Evolutionary conservation across 1,140 invertebrate species (phyloP).

Genomic region (Reticulitermes speratus): DNA sequence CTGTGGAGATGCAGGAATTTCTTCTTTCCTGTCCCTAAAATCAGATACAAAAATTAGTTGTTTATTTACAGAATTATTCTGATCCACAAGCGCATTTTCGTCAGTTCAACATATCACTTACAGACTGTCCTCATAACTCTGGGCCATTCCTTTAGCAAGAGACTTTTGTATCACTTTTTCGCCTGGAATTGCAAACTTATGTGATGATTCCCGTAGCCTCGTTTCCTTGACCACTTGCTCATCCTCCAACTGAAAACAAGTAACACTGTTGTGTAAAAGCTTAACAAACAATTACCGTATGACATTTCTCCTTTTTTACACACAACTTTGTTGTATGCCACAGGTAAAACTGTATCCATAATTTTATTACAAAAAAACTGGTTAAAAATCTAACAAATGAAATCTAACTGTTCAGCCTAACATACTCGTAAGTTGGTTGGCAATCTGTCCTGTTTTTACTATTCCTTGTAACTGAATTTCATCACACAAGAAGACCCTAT

Average conservation of each 20-base stretch:
- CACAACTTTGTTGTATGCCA: too few species aligned
- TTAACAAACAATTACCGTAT: too few species aligned
- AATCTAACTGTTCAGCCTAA: too few species aligned
- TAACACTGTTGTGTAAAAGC: neutral
- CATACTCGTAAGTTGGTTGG: too few species aligned
- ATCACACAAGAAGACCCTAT: too few species aligned
- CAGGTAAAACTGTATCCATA: too few species aligned
- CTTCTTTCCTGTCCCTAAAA: slow-evolving; percentile 48
- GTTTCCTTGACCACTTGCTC: slow-evolving; percentile 81
- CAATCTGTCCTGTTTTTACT: too few species aligned
- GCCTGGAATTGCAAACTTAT: slow-evolving; percentile 82
- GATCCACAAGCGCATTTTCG: neutral
- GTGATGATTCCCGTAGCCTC: slow-evolving; percentile 68
- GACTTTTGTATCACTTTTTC: slow-evolving; percentile 75
- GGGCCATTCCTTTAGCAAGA: slow-evolving; percentile 81
- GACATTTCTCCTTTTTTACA: too few species aligned
- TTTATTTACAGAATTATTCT: neutral
- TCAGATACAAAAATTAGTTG: slow-evolving; percentile 33
- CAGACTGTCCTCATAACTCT: slow-evolving; percentile 79
- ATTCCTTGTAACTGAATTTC: too few species aligned
- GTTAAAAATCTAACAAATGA: too few species aligned
- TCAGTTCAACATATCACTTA: slow-evolving; percentile 55
- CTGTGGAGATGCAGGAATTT: slow-evolving; percentile 32
- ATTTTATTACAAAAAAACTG: too few species aligned
- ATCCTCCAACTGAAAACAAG: slow-evolving; percentile 65